phyloP scores from a whole-genome alignment of 2,113 vertebrate genomes.

The Chaetura pelagica region DNA sequence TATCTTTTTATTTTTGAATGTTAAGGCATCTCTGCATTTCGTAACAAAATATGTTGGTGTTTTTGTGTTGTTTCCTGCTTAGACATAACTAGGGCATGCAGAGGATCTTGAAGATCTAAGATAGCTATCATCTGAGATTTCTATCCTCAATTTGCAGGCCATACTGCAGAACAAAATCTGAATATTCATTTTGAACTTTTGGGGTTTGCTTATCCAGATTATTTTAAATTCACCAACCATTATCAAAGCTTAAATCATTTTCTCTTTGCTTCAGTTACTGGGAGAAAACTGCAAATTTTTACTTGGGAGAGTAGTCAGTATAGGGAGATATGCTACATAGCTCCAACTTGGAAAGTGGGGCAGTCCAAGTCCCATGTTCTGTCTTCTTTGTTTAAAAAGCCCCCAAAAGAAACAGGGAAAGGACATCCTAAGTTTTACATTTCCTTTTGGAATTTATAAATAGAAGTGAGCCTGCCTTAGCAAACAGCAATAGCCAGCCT shows the following conservation, averaged over 20 bases:
- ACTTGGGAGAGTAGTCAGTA: constrained; percentile 1
- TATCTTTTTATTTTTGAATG: neutral
- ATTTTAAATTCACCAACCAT: constrained; percentile 18
- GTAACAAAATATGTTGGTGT: neutral
- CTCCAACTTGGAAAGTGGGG: constrained; percentile 38
- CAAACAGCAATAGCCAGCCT: neutral
- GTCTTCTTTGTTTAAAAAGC: neutral
- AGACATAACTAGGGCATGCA: constrained; percentile 49
- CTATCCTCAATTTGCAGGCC: constrained; percentile 59
- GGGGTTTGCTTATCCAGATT: constrained; percentile 48
- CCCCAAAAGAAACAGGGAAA: neutral
- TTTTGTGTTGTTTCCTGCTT: constrained; percentile 22
- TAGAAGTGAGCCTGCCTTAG: neutral
- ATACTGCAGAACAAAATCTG: neutral
- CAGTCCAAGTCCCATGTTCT: neutral
- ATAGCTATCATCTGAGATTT: constrained; percentile 64
- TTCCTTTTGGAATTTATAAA: constrained; percentile 22
- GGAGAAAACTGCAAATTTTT: neutral
- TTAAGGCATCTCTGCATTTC: neutral
- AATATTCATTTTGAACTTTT: constrained; percentile 68
- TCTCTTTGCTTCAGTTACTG: constrained; percentile 15
- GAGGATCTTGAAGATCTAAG: constrained; percentile 58
- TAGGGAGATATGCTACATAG: neutral
- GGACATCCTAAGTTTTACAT: neutral
- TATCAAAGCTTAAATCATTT: constrained; percentile 57